These are phyloP conservation scores for Nyctereutes procyonoides DNA, from an alignment of 2,113 vertebrate species.

Conservation along the genomic window DNA sequence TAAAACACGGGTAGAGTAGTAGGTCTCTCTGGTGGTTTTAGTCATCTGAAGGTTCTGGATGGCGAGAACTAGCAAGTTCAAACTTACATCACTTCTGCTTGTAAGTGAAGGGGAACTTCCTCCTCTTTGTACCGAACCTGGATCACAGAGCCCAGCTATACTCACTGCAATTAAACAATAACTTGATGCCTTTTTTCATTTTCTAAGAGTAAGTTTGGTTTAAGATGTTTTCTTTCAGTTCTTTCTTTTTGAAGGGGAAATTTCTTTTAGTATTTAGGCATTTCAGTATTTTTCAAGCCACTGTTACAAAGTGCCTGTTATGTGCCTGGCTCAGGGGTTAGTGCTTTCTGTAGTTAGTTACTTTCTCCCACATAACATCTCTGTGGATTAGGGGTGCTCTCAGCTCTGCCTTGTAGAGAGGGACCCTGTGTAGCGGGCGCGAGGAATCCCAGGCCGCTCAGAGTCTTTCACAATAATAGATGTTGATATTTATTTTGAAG, in stretches of 20 bases:
- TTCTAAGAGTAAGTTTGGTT: not conserved
- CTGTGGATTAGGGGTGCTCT: not conserved
- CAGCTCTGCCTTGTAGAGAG: fast-evolving
- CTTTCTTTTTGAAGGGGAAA: not conserved
- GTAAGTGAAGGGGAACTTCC: not conserved
- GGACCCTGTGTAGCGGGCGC: fast-evolving
- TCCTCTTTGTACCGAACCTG: not conserved
- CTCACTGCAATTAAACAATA: not conserved
- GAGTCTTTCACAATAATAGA: not conserved
- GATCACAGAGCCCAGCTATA: fast-evolving
- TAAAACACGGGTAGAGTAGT: not conserved
- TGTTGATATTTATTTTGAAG: not conserved
- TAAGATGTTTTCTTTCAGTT: not conserved
- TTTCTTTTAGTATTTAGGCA: not conserved
- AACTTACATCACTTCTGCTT: not conserved
- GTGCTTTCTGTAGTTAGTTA: not conserved
- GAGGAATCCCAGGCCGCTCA: not conserved
- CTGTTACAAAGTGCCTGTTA: not conserved
- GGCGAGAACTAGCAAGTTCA: too few species aligned
- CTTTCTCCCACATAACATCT: not conserved
- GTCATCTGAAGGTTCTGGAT: too few species aligned
- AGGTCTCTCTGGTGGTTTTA: not conserved
- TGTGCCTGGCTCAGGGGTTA: not conserved
- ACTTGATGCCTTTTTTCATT: not conserved
- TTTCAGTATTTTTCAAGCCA: not conserved